Conservation (phyloP, 2,113 vertebrate genomes). For the Onychostoma macrolepis region DNA sequence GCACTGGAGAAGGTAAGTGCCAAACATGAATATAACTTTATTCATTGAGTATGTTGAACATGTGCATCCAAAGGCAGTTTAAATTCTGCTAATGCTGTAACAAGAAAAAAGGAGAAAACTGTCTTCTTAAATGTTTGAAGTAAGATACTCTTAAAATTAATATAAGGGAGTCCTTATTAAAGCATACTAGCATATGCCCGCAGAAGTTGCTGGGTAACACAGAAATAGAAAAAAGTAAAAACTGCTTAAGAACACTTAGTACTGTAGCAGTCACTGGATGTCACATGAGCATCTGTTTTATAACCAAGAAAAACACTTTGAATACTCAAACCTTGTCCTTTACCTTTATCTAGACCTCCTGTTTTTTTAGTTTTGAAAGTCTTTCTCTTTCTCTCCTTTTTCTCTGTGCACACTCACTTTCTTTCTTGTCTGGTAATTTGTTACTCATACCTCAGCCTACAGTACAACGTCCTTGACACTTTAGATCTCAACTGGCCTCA, state of each 20-base stretch:
- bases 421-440: background rate
- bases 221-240: background rate
- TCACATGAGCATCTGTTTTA: background rate
- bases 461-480: background rate
- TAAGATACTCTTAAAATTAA: background rate
- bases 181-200: background rate
- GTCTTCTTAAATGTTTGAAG: background rate
- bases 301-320: background rate
- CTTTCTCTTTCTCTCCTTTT: background rate
- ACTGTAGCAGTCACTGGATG: background rate
- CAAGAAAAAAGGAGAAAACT: background rate
- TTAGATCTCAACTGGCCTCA: background rate
- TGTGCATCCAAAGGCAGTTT: background rate
- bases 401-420: conserved; percentile 13
- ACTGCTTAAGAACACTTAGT: background rate
- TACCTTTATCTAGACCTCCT: background rate
- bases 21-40: background rate
- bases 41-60: background rate
- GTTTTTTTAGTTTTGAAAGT: background rate
- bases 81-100: background rate
- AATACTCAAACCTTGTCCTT: conserved; percentile 10
- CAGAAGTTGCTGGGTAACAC: background rate
- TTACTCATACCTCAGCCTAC: background rate
- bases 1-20: conserved; percentile 92
- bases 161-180: background rate